Percentiles rank a stretch among this genome's conserved stretches.
Evolutionary conservation across 2,797 vertebrate genomes (phyloP).

Genomic region (Carduelis carduelis): DNA sequence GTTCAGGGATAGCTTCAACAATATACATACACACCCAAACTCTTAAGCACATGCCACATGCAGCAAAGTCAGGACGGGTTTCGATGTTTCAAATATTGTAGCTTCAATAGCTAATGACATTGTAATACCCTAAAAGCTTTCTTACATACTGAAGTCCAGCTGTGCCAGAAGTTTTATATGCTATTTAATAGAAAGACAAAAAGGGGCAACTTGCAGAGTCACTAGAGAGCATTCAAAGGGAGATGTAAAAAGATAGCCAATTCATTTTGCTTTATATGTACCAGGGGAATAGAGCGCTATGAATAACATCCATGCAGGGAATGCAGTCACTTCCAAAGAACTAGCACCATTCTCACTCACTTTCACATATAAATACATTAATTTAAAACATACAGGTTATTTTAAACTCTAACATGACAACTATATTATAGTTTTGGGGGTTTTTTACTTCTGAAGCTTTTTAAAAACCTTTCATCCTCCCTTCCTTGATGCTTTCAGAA

Average conservation of each 20-base stretch:
- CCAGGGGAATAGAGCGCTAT: conserved; percentile 80
- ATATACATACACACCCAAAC: conserved; percentile 61
- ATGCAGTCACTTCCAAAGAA: conserved; percentile 10
- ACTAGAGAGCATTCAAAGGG: conserved; percentile 76
- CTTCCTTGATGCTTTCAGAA: not conserved
- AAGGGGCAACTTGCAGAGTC: conserved; percentile 69
- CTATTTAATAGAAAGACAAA: conserved; percentile 39
- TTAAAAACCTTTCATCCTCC: not conserved
- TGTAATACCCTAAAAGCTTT: conserved; percentile 75
- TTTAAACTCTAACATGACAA: not conserved
- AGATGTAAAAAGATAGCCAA: conserved; percentile 81
- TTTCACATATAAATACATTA: not conserved
- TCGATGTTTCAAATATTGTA: conserved; percentile 67
- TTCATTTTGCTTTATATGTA: conserved; percentile 77
- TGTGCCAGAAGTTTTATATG: conserved; percentile 79
- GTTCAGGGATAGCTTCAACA: conserved; percentile 61
- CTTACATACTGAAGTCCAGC: conserved; percentile 79
- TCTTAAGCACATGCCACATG: conserved; percentile 66
- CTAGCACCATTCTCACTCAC: not conserved
- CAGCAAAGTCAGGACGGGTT: conserved; percentile 65
- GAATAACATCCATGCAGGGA: conserved; percentile 75
- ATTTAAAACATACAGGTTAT: not conserved
- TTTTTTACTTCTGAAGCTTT: not conserved
- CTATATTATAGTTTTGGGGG: not conserved
- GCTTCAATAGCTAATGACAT: conserved; percentile 78